Conservation (phyloP, 2,888 invertebrate species). For the Melieria picta region DNA sequence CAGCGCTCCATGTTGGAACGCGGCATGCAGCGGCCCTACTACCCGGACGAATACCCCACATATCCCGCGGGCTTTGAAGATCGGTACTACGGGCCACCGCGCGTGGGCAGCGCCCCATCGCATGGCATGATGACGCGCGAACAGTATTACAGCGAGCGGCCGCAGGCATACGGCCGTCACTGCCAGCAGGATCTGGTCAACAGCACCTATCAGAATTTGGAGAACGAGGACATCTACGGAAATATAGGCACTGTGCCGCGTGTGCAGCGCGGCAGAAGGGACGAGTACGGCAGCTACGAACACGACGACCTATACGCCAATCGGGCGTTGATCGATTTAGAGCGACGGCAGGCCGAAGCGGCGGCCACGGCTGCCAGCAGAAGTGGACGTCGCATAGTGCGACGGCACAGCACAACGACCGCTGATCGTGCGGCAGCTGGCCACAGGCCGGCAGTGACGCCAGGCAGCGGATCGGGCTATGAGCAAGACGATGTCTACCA, state of each 20-base stretch:
- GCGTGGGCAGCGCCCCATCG: constrained; percentile 44
- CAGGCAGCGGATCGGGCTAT: constrained; percentile 45
- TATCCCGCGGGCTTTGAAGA: constrained; percentile 61
- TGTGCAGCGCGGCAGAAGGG: constrained; percentile 39
- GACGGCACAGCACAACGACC: constrained; percentile 65
- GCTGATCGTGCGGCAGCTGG: constrained; percentile 58
- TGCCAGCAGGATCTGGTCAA: constrained; percentile 55
- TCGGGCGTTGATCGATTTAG: constrained; percentile 64
- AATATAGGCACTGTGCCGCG: constrained; percentile 52
- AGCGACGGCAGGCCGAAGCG: constrained; percentile 61
- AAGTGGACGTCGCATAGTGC: constrained; percentile 55
- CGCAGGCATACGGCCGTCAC: constrained; percentile 37
- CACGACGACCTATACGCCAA: constrained; percentile 65
- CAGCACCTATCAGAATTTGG: constrained; percentile 64
- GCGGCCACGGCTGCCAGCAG: constrained; percentile 45
- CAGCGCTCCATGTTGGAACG: constrained; percentile 66
- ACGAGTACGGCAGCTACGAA: constrained; percentile 48
- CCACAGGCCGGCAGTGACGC: constrained; percentile 46
- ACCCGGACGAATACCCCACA: constrained; percentile 63
- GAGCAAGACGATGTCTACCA: constrained; percentile 59
- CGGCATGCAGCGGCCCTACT: constrained; percentile 61
- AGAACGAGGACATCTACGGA: constrained; percentile 64
- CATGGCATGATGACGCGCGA: constrained; percentile 45
- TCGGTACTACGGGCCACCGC: constrained; percentile 43
- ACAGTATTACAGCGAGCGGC: constrained; percentile 30